Evolutionary conservation across 2,888 invertebrate species (phyloP).

Genomic region (Tenodera sinensis): DNA sequence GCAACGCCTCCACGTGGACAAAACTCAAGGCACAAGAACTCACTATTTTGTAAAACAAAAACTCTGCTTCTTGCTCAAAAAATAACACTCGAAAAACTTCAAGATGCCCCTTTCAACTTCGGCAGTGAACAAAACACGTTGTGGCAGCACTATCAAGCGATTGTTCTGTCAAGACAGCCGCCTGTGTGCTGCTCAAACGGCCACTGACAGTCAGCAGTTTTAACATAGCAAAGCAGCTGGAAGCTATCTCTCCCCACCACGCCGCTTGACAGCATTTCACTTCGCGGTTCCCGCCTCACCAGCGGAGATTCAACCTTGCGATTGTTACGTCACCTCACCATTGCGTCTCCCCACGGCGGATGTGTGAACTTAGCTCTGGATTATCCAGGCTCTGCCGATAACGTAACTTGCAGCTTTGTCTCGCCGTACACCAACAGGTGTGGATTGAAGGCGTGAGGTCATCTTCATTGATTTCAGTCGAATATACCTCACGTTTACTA

Average conservation of each 20-base stretch:
- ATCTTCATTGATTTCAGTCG: too few species aligned
- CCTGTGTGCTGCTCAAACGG: not conserved
- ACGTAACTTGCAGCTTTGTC: not conserved
- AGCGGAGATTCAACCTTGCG: not conserved
- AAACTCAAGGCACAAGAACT: not conserved
- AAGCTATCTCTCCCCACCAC: not conserved
- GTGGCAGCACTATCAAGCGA: not conserved
- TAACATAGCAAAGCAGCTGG: not conserved
- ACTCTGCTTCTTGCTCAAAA: not conserved
- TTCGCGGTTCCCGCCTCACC: not conserved
- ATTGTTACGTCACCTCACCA: not conserved
- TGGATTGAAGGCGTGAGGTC: too few species aligned
- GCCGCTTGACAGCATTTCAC: not conserved
- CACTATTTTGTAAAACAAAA: not conserved
- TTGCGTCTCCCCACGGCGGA: not conserved
- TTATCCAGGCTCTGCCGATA: not conserved
- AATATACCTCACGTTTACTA: too few species aligned
- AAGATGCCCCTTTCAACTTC: not conserved
- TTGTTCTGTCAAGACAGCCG: not conserved
- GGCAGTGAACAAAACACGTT: not conserved
- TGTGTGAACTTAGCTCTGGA: not conserved
- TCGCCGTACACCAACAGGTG: too few species aligned
- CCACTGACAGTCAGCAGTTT: not conserved
- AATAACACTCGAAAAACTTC: not conserved
- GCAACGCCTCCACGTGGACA: not conserved